Conservation (phyloP, 2,113 vertebrate species). For the Zosterops lateralis region DNA sequence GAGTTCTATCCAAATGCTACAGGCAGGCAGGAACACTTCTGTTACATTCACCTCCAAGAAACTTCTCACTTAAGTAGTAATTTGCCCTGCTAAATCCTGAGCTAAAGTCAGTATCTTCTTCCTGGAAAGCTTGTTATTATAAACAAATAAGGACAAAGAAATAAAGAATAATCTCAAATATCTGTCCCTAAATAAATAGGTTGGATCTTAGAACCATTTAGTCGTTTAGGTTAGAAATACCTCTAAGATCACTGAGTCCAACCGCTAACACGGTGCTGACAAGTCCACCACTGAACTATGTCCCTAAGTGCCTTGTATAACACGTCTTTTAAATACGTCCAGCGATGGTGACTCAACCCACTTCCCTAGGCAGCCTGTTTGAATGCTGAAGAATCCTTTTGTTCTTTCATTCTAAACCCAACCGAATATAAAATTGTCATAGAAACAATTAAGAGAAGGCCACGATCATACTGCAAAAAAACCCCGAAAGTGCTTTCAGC, state of each 20-base stretch:
- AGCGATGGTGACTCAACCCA: not conserved
- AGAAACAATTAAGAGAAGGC: not conserved
- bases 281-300: not conserved
- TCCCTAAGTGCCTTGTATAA: not conserved
- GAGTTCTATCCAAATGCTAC: not conserved
- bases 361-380: not conserved
- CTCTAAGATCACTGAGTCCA: not conserved
- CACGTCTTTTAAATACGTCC: not conserved
- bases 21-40: not conserved
- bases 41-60: not conserved
- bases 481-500: not conserved
- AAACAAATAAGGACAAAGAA: not conserved
- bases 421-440: not conserved
- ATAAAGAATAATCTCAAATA: not conserved
- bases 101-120: not conserved
- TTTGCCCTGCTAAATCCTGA: not conserved
- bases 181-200: not conserved
- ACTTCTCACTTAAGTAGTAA: not conserved
- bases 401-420: not conserved
- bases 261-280: accelerated
- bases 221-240: not conserved
- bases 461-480: accelerated
- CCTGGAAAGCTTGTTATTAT: not conserved
- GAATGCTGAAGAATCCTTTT: not conserved
- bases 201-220: not conserved